These are phyloP conservation scores for Apotomis turbidana DNA, from an alignment of 2,888 invertebrate species.

Conservation along the genomic window DNA sequence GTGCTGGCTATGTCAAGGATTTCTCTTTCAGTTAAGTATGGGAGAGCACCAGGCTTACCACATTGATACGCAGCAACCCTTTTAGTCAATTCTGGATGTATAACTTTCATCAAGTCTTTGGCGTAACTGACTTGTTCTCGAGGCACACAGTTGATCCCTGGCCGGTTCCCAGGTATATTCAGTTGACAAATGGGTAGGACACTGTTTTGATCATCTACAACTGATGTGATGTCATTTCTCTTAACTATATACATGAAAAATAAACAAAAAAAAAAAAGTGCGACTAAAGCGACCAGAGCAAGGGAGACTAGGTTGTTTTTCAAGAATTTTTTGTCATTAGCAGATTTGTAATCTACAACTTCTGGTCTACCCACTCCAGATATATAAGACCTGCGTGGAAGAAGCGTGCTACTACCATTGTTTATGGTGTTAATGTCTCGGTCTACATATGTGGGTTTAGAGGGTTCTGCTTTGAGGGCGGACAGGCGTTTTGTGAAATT, in stretches of 20 bases:
- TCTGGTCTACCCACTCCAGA: conserved; percentile 70
- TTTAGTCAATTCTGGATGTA: conserved; percentile 86
- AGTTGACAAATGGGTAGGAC: conserved; percentile 83
- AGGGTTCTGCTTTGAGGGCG: conserved; percentile 69
- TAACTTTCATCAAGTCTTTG: conserved; percentile 85
- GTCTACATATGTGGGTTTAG: conserved; percentile 63
- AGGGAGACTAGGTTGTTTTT: conserved; percentile 86
- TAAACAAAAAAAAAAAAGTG: conserved; percentile 87
- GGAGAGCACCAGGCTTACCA: conserved; percentile 75
- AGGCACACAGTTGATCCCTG: conserved; percentile 86
- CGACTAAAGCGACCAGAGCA: conserved; percentile 84
- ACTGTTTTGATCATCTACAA: conserved; percentile 82
- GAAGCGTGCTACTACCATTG: conserved; percentile 68
- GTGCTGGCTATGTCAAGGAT: conserved; percentile 83
- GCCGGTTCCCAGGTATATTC: conserved; percentile 78
- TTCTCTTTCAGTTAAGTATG: conserved; percentile 86
- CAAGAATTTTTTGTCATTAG: conserved; percentile 77
- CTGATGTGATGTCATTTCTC: conserved; percentile 82
- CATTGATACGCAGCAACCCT: conserved; percentile 84
- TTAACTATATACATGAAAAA: conserved; percentile 88
- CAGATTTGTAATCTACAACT: conserved; percentile 69
- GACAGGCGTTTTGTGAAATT: conserved; percentile 87
- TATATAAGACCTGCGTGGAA: conserved; percentile 72
- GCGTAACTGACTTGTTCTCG: conserved; percentile 85
- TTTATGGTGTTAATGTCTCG: conserved; percentile 71